Percentiles rank a stretch among this genome's conserved stretches.
phyloP scores from a whole-genome alignment of 2,888 invertebrate species.

The Cataglyphis livida region DNA sequence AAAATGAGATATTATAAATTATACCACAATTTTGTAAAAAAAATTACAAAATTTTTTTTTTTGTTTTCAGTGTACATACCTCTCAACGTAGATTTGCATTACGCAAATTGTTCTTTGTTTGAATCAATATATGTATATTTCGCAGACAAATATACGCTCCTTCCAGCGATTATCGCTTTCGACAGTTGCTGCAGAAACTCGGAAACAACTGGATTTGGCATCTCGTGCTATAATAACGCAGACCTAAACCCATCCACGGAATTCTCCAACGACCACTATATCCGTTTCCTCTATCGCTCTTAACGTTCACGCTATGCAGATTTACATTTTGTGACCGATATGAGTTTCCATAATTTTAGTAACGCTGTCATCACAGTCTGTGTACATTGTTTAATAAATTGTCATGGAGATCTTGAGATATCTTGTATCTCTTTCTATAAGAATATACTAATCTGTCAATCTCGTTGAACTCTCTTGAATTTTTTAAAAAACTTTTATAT shows the following conservation, averaged over 20 bases:
- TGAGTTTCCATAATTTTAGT: conserved; percentile 38
- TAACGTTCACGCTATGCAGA: conserved; percentile 33
- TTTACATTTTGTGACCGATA: conserved; percentile 37
- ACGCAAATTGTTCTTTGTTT: not conserved
- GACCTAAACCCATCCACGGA: conserved; percentile 27
- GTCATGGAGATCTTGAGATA: not conserved
- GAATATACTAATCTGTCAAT: not conserved
- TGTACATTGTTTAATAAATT: not conserved
- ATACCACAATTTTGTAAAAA: not conserved
- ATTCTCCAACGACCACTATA: conserved; percentile 40
- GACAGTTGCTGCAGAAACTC: conserved; percentile 40
- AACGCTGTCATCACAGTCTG: not conserved
- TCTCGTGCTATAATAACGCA: conserved; percentile 30
- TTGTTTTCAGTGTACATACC: not conserved
- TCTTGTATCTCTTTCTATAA: no score
- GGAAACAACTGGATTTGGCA: conserved; percentile 44
- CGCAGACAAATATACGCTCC: not conserved
- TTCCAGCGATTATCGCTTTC: conserved; percentile 32
- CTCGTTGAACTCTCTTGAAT: not conserved
- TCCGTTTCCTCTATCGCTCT: conserved; percentile 43
- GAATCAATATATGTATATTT: not conserved
- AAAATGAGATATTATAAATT: not conserved
- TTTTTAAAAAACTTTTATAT: not conserved
- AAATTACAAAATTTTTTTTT: not conserved
- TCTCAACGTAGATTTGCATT: not conserved